Evolutionary conservation across 2,888 invertebrate species (phyloP).

Genomic region (Keiferia lycopersicella): DNA sequence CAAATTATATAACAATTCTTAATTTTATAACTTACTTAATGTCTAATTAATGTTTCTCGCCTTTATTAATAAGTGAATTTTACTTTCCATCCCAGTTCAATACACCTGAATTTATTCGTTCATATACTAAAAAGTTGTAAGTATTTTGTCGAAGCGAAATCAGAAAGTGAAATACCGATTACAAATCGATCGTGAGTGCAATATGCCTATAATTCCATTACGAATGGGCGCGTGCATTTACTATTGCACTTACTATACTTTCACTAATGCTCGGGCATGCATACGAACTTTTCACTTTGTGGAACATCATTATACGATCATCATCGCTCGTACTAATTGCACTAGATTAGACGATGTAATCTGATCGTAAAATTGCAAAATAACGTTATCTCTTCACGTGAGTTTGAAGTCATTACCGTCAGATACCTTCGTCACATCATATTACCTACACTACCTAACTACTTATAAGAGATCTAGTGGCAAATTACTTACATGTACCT

Average conservation of each 20-base stretch:
- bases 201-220: slow-evolving; percentile 65
- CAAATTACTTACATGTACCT: too few relatives aligned
- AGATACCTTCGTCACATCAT: background rate
- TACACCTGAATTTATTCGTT: too few relatives aligned
- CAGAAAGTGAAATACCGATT: slow-evolving; percentile 40
- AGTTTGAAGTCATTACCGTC: slow-evolving; percentile 2
- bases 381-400: background rate
- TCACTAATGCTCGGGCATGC: slow-evolving; percentile 48
- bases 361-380: slow-evolving; percentile 21
- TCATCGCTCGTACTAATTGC: background rate
- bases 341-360: slow-evolving; percentile 7
- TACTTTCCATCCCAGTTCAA: too few relatives aligned
- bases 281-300: slow-evolving; percentile 21
- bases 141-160: slow-evolving; percentile 26
- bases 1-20: too few relatives aligned
- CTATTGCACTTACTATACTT: slow-evolving; percentile 73
- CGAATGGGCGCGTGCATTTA: slow-evolving; percentile 53
- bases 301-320: slow-evolving; percentile 5
- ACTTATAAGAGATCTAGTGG: too few relatives aligned
- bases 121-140: too few relatives aligned
- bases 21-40: too few relatives aligned
- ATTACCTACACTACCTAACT: too few relatives aligned
- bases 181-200: slow-evolving; percentile 55
- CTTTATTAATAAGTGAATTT: too few relatives aligned
- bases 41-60: too few relatives aligned